phyloP scores from a whole-genome alignment of 1,140 invertebrate genomes.

The Macrosteles quadrilineatus region DNA sequence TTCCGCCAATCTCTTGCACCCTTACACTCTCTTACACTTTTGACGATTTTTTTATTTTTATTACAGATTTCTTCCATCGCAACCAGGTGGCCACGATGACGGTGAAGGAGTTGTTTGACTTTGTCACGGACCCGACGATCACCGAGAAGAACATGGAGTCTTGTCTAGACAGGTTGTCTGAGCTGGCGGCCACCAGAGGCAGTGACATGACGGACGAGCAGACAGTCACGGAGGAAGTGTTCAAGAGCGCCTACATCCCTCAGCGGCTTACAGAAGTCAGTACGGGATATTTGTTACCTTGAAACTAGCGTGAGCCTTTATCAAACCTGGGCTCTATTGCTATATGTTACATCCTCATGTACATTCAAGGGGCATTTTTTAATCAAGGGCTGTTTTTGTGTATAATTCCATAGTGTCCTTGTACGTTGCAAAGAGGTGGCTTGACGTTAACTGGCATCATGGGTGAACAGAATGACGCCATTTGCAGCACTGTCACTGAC shows the following conservation, averaged over 20 bases:
- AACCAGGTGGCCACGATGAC: slow-evolving; percentile 86
- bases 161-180: slow-evolving; percentile 71
- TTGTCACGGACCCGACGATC: slow-evolving; percentile 89
- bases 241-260: slow-evolving; percentile 94
- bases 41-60: too few relatives aligned
- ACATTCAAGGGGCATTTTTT: too few relatives aligned
- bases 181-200: slow-evolving; percentile 59
- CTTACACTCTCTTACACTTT: too few relatives aligned
- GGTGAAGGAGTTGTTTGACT: slow-evolving; percentile 92
- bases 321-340: too few relatives aligned
- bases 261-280: slow-evolving; percentile 86
- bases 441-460: too few relatives aligned
- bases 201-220: slow-evolving; percentile 65
- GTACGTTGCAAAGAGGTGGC: too few relatives aligned
- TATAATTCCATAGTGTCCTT: too few relatives aligned
- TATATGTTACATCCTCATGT: too few relatives aligned
- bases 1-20: too few relatives aligned
- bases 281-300: slow-evolving; percentile 28
- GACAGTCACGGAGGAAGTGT: slow-evolving; percentile 84
- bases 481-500: too few relatives aligned
- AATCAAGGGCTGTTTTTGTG: too few relatives aligned
- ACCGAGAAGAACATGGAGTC: slow-evolving; percentile 80
- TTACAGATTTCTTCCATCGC: slow-evolving; percentile 85
- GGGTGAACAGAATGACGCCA: too few relatives aligned
- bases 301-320: slow-evolving; percentile 16